Base-by-base conservation (phyloP, 2,113 vertebrate genomes). In the Puffinus mauretanicus region DNA sequence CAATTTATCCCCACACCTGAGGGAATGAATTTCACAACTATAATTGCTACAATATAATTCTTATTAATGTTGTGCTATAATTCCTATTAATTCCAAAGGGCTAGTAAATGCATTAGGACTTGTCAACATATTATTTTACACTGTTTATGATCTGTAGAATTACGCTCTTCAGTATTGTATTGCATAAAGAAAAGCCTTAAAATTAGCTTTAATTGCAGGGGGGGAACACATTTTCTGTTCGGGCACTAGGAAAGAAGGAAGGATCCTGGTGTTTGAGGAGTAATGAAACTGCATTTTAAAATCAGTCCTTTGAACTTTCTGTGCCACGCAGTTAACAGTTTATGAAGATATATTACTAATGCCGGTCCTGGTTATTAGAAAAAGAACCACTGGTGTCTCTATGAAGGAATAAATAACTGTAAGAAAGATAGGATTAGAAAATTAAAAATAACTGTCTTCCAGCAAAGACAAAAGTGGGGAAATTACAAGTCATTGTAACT, bases 51-150 rank as follows among this genome's bases (percentile, higher is more conserved):
- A 98, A 94, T 97, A 97, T 98, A 98, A 98, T 98, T 98, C 98
- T 98, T 98, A 98, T 97, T 98, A 98, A 98, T 97, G 98, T 98
- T 96, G 97, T 98, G 98, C 97, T 97, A 96, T 98, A 98, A 98
- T 98, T 98, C 97, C 97, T 98, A 98, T 98, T 98, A 98, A 98
- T 98, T 98, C 98, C 98, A 97, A 70, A 54, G 95, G 98, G 98
- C 98, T 98, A 98, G 97, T 98, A 98, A 98, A 98, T 98, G 98
- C 97, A 98, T 98, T 98, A 98, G 96, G 96, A 97, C 97, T 98
- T 98, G 98, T 98, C 98, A 98, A 97, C 98, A 97, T 98, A 98
- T 98, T 98, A 97, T 98, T 98, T 98, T 98, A 98, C 98, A 97
- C 97, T 96, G 97, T 98, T 98, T 98, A 98, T 98, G 98, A 98